A percentile compares a stretch with the other conserved stretches of the same genome.
Conservation (phyloP, 2,888 invertebrate species). For the Colostygia pectinataria region DNA sequence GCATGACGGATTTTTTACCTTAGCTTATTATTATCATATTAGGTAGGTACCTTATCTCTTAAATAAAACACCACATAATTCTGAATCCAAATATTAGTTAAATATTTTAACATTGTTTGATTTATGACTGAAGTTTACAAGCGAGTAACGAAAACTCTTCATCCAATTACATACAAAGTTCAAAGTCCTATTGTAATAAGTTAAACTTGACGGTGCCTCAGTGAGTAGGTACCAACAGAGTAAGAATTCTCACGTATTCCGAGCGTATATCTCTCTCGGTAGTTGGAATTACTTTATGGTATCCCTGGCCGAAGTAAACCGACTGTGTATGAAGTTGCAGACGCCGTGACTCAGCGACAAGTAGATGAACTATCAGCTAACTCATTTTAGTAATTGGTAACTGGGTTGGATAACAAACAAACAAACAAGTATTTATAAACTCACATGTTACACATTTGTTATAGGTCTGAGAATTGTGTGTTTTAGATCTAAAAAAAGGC, state of each 20-base stretch:
- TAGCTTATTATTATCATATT: no score
- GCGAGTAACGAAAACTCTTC: slow-evolving; percentile 12
- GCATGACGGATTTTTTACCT: no score
- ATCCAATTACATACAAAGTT: slow-evolving; percentile 23
- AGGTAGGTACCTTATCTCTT: no score
- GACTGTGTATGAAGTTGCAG: slow-evolving; percentile 36
- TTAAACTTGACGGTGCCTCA: slow-evolving; percentile 18
- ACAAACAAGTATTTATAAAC: neutral
- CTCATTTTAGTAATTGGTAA: slow-evolving; percentile 19
- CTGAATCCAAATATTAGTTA: neutral
- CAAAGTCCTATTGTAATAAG: slow-evolving; percentile 23
- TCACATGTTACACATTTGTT: no score
- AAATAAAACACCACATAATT: no score
- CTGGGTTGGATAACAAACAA: slow-evolving; percentile 2
- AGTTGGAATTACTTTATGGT: slow-evolving; percentile 36
- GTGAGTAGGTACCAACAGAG: slow-evolving; percentile 16
- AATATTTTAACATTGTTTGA: slow-evolving; percentile 4
- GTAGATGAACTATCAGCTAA: slow-evolving; percentile 8
- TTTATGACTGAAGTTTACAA: slow-evolving; percentile 4
- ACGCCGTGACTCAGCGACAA: slow-evolving; percentile 21
- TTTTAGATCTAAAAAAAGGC: no score
- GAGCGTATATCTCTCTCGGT: slow-evolving; percentile 32
- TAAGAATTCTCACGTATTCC: slow-evolving; percentile 36
- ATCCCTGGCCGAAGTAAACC: slow-evolving; percentile 33
- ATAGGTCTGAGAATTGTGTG: no score